phyloP scores from a whole-genome alignment of 2,888 invertebrate genomes.

The Agonum fuliginosum region DNA sequence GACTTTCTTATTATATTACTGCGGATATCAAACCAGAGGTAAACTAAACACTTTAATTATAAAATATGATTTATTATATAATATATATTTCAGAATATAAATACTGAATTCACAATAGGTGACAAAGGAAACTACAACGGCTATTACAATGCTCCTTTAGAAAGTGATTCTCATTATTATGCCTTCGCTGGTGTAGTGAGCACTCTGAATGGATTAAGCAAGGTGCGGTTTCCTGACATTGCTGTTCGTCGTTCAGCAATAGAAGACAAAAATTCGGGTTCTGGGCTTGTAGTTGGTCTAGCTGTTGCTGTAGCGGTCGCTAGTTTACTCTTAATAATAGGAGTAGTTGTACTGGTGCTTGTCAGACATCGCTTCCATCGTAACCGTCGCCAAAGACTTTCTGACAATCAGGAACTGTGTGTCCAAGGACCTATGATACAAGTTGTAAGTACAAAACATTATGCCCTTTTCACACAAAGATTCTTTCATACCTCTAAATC shows the following conservation, averaged over 20 bases:
- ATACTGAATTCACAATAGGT: slow-evolving; percentile 84
- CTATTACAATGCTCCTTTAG: slow-evolving; percentile 85
- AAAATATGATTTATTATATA: slow-evolving; percentile 4
- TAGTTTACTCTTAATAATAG: slow-evolving; percentile 78
- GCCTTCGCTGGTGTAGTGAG: slow-evolving; percentile 84
- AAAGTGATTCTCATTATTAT: slow-evolving; percentile 78
- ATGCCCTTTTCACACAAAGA: too few species aligned
- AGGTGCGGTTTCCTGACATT: slow-evolving; percentile 79
- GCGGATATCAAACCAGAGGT: slow-evolving; percentile 83
- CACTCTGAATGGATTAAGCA: slow-evolving; percentile 79
- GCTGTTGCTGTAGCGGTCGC: slow-evolving; percentile 84
- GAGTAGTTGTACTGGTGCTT: slow-evolving; percentile 79
- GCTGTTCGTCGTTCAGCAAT: slow-evolving; percentile 74
- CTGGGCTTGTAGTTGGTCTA: slow-evolving; percentile 66
- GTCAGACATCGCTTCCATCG: slow-evolving; percentile 74
- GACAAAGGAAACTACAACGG: slow-evolving; percentile 83
- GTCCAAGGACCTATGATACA: slow-evolving; percentile 87
- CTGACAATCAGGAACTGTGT: slow-evolving; percentile 81
- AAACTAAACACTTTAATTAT: not conserved
- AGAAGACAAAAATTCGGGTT: slow-evolving; percentile 63
- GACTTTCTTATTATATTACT: slow-evolving; percentile 86
- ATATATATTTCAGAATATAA: slow-evolving; percentile 72
- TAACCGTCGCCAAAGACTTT: slow-evolving; percentile 72
- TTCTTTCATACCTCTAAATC: too few species aligned
- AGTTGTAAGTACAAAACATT: slow-evolving; percentile 76